phyloP scores from a whole-genome alignment of 1,140 invertebrate species.

The Polypedilum pembai region DNA sequence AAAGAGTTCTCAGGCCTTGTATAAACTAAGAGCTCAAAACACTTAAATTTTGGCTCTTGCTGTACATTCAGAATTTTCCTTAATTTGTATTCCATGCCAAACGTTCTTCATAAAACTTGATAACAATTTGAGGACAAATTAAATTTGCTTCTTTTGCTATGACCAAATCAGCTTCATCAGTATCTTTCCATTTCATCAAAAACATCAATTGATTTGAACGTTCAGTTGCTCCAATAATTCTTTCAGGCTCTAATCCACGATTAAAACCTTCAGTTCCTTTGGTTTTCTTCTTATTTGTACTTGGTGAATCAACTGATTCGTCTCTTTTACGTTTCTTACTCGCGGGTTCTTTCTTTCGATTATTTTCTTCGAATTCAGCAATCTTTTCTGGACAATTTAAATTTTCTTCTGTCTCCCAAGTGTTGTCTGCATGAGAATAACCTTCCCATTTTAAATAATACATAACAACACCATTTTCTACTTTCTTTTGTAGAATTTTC shows the following conservation, averaged over 20 bases:
- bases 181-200: slow-evolving; percentile 95
- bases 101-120: slow-evolving; percentile 91
- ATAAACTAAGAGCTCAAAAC: too few relatives aligned
- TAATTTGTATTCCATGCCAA: slow-evolving; percentile 72
- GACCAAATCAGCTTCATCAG: slow-evolving; percentile 90
- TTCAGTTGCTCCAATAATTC: slow-evolving; percentile 91
- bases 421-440: slow-evolving; percentile 73
- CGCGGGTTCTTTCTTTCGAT: slow-evolving; percentile 54
- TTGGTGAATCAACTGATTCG: slow-evolving; percentile 35
- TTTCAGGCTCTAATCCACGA: slow-evolving; percentile 80
- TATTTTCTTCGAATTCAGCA: slow-evolving; percentile 74
- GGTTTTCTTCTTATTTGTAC: slow-evolving; percentile 37
- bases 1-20: too few relatives aligned
- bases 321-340: slow-evolving; percentile 36
- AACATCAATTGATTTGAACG: slow-evolving; percentile 93
- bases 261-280: slow-evolving; percentile 67
- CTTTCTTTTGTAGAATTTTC: too few relatives aligned
- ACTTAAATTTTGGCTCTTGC: too few relatives aligned
- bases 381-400: slow-evolving; percentile 91
- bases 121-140: slow-evolving; percentile 90
- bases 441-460: slow-evolving; percentile 91
- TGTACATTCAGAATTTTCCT: neutral
- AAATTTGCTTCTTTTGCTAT: slow-evolving; percentile 85
- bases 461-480: slow-evolving; percentile 50
- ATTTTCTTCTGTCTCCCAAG: slow-evolving; percentile 88